Conservation (phyloP, 1,140 invertebrate species). For the Drosophila sturtevanti region DNA sequence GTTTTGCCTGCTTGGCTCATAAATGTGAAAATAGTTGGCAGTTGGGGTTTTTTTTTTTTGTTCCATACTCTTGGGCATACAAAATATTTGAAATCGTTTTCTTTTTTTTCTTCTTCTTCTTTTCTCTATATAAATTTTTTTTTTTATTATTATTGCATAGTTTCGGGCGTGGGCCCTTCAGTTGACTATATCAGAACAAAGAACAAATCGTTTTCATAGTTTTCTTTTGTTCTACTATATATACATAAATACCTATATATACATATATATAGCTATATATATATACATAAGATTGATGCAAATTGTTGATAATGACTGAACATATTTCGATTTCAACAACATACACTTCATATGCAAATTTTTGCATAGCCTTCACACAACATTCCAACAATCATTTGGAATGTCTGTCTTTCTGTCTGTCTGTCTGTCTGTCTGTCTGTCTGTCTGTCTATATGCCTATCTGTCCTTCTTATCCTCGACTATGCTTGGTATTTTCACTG, state of each 20-base stretch:
- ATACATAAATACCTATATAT: no score
- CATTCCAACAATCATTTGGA: background rate
- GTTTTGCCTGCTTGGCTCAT: constrained; percentile 56
- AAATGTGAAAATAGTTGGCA: constrained; percentile 77
- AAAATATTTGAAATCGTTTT: constrained; percentile 55
- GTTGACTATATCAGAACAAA: background rate
- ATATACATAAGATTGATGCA: constrained; percentile 29
- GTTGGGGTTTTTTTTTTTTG: constrained; percentile 26
- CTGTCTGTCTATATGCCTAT: no score
- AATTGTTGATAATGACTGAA: constrained; percentile 53
- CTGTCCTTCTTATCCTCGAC: background rate
- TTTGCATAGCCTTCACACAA: background rate
- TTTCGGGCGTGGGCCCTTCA: constrained; percentile 35
- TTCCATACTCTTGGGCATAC: constrained; percentile 14
- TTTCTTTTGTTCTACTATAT: constrained; percentile 15
- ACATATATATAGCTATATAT: no score
- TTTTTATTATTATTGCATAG: constrained; percentile 52
- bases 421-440: no score
- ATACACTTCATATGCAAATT: constrained; percentile 57
- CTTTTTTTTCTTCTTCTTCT: no score
- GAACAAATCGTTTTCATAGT: constrained; percentile 8
- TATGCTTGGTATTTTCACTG: constrained; percentile 44
- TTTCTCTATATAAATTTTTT: no score
- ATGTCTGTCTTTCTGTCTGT: no score
- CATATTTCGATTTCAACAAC: constrained; percentile 59